A percentile compares a stretch with the other conserved stretches of the same genome.
Conservation (phyloP, 2,113 vertebrate species). For the Leptosomus discolor region DNA sequence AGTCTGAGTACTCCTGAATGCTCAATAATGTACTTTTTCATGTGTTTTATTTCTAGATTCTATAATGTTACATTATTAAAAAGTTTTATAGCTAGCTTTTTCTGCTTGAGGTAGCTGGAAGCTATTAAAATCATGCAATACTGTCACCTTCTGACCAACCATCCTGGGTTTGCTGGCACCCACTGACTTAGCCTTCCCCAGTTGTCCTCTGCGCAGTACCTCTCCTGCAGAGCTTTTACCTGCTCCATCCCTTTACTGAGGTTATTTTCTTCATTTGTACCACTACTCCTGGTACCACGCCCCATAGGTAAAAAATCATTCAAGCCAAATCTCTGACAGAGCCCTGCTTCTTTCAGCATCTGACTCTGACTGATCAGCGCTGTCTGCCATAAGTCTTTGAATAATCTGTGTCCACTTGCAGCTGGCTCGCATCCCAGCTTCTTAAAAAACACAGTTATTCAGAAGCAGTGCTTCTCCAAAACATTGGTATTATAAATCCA, state of each 20-base stretch:
- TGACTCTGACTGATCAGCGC: not conserved
- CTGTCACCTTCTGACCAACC: not conserved
- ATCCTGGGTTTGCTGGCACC: not conserved
- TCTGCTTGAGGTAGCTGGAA: not conserved
- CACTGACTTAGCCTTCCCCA: not conserved
- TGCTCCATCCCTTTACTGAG: not conserved
- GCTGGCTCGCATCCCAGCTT: not conserved
- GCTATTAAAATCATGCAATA: not conserved
- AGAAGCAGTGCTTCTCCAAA: not conserved
- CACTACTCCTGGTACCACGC: not conserved
- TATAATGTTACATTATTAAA: not conserved
- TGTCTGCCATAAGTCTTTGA: not conserved
- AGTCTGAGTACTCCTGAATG: not conserved
- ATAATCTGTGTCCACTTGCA: slow-evolving; percentile 13
- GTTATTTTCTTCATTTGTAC: not conserved
- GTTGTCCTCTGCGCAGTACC: not conserved
- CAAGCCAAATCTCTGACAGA: slow-evolving; percentile 1
- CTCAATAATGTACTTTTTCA: not conserved
- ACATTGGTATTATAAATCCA: not conserved
- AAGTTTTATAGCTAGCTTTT: not conserved
- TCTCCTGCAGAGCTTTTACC: not conserved
- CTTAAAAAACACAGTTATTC: not conserved
- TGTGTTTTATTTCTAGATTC: not conserved
- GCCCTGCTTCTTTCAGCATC: not conserved
- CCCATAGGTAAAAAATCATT: not conserved